Conservation (phyloP, 2,113 vertebrate genomes). For the Toxotes jaculatrix region DNA sequence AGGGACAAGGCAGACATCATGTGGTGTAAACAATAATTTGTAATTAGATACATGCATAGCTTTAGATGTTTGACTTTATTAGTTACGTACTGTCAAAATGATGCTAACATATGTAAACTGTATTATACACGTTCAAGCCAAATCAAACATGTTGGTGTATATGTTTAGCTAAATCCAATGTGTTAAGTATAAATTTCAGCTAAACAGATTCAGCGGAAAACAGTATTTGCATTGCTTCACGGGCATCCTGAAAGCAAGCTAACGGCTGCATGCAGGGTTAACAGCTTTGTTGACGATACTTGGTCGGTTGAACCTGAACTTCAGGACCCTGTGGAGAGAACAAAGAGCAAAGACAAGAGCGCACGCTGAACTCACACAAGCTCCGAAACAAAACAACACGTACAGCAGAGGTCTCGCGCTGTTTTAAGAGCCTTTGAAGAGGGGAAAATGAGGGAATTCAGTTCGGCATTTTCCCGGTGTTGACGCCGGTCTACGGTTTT, state of each 20-base stretch:
- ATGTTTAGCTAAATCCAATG: background rate
- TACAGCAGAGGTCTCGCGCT: constrained; percentile 49
- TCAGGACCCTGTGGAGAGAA: constrained; percentile 23
- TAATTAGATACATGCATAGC: background rate
- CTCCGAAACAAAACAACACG: constrained; percentile 33
- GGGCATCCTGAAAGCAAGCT: background rate
- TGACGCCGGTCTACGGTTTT: background rate
- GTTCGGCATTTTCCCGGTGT: constrained; percentile 31
- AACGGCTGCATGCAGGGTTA: background rate
- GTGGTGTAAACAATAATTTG: background rate
- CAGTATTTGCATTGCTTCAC: background rate
- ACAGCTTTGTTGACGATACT: constrained; percentile 36
- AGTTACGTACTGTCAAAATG: background rate
- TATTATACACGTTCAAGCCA: background rate
- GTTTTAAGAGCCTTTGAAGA: constrained; percentile 2
- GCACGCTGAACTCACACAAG: background rate
- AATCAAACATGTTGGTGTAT: background rate
- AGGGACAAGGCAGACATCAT: background rate
- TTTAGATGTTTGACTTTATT: background rate
- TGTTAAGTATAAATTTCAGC: too few relatives aligned
- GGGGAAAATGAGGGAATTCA: constrained; percentile 23
- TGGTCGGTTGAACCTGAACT: constrained; percentile 21
- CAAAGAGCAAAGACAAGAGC: constrained; percentile 35
- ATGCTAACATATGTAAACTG: background rate
- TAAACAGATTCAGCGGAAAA: too few relatives aligned